phyloP scores from a whole-genome alignment of 1,140 invertebrate genomes.

The Pteromalus puparum region DNA sequence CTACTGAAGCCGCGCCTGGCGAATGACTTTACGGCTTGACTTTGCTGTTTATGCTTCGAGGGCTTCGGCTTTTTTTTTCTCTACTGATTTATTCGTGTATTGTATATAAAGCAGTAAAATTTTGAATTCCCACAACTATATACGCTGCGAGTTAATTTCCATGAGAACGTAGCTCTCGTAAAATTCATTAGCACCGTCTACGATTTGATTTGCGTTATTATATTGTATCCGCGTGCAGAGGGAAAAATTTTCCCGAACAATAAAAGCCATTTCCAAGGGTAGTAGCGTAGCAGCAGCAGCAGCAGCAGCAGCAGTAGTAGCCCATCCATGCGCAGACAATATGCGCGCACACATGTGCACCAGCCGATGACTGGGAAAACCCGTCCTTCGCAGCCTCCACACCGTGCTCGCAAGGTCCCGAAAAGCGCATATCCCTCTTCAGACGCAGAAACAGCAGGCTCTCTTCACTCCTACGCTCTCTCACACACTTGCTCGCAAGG shows the following conservation, averaged over 20 bases:
- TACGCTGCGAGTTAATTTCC: too few species aligned
- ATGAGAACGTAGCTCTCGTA: too few species aligned
- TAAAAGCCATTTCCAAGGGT: background rate
- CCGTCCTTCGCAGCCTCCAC: background rate
- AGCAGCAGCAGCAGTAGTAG: too few species aligned
- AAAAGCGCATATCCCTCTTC: background rate
- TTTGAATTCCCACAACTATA: background rate
- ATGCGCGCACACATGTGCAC: background rate
- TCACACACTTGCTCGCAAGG: constrained; percentile 47
- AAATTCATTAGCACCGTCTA: background rate
- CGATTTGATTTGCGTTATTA: too few species aligned
- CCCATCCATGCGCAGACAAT: background rate
- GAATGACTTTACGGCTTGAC: too few species aligned
- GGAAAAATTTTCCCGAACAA: background rate
- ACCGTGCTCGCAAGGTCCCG: background rate
- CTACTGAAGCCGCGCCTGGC: too few species aligned
- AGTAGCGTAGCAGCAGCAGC: too few species aligned
- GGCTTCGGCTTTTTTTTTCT: background rate
- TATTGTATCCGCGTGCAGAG: background rate
- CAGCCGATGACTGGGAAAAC: background rate
- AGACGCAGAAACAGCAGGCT: constrained; percentile 9
- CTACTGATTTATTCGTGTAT: background rate
- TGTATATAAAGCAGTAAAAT: background rate
- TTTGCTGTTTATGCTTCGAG: constrained; percentile 3
- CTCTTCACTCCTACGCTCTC: background rate